These are phyloP conservation scores for Clunio marinus DNA, from an alignment of 2,888 invertebrate species.

Conservation along the genomic window DNA sequence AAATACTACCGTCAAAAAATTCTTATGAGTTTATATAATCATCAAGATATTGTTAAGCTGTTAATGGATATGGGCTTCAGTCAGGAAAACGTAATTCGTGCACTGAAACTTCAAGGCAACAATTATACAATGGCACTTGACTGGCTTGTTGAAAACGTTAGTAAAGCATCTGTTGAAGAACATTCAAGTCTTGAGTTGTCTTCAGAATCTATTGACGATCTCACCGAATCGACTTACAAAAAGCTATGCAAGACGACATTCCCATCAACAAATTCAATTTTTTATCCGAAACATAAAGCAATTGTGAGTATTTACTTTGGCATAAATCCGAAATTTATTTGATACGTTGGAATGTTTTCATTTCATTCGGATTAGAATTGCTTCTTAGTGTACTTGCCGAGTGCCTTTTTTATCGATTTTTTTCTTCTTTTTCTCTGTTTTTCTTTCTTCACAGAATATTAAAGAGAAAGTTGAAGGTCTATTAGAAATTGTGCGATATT, in stretches of 20 bases:
- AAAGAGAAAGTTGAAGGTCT: slow-evolving; percentile 31
- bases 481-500: slow-evolving; percentile 31
- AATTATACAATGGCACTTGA: slow-evolving; percentile 33
- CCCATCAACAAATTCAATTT: slow-evolving; percentile 33
- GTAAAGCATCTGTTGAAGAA: slow-evolving; percentile 1
- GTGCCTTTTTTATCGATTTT: background rate
- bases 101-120: slow-evolving; percentile 36
- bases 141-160: slow-evolving; percentile 35
- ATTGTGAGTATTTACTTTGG: slow-evolving; percentile 26
- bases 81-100: slow-evolving; percentile 7
- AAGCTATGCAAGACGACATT: slow-evolving; percentile 27
- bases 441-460: slow-evolving; percentile 17
- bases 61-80: slow-evolving; percentile 34
- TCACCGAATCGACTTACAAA: slow-evolving; percentile 9
- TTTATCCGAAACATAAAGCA: slow-evolving; percentile 35
- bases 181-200: slow-evolving; percentile 15
- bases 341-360: no score
- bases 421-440: slow-evolving; percentile 4
- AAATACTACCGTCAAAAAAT: slow-evolving; percentile 36
- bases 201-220: slow-evolving; percentile 19
- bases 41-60: slow-evolving; percentile 17
- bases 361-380: slow-evolving; percentile 9
- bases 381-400: background rate
- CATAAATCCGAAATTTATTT: background rate
- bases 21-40: slow-evolving; percentile 12